Evolutionary conservation across 2,797 vertebrate genomes (phyloP).

Genomic region (Chaunax sp.): DNA sequence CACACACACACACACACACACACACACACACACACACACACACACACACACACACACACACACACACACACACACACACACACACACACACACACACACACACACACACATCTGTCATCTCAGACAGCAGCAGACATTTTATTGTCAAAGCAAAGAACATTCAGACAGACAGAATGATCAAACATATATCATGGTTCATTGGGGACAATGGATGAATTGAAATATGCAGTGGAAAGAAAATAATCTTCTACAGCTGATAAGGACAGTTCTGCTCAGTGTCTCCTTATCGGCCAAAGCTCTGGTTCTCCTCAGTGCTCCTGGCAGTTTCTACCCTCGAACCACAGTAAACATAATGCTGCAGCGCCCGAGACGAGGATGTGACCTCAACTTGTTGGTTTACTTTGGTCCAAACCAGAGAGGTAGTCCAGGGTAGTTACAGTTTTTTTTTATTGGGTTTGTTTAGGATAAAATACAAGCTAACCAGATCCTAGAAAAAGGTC

Average conservation of each 20-base stretch:
- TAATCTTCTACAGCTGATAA: constrained; percentile 4
- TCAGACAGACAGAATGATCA: constrained; percentile 22
- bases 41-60: constrained; percentile 19
- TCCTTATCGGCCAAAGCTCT: constrained; percentile 39
- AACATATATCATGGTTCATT: background rate
- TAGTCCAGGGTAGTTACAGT: background rate
- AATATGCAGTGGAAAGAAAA: background rate
- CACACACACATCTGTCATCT: constrained; percentile 42
- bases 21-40: constrained; percentile 25
- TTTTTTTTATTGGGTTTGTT: constrained; percentile 16
- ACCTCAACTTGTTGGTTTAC: constrained; percentile 5
- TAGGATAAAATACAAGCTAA: constrained; percentile 22
- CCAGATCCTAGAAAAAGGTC: constrained; percentile 23
- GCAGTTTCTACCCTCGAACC: constrained; percentile 21
- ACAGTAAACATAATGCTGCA: constrained; percentile 17
- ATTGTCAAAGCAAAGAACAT: constrained; percentile 40
- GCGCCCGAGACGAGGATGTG: background rate
- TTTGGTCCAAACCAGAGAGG: constrained; percentile 23
- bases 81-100: constrained; percentile 25
- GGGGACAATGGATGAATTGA: constrained; percentile 1
- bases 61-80: constrained; percentile 37
- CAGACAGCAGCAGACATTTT: constrained; percentile 18
- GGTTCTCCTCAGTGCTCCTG: constrained; percentile 40
- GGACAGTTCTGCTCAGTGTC: constrained; percentile 19
- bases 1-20: constrained; percentile 37